These are phyloP conservation scores for Pangasius mekongensis DNA, from an alignment of 2,797 vertebrate genomes.

Conservation along the genomic window DNA sequence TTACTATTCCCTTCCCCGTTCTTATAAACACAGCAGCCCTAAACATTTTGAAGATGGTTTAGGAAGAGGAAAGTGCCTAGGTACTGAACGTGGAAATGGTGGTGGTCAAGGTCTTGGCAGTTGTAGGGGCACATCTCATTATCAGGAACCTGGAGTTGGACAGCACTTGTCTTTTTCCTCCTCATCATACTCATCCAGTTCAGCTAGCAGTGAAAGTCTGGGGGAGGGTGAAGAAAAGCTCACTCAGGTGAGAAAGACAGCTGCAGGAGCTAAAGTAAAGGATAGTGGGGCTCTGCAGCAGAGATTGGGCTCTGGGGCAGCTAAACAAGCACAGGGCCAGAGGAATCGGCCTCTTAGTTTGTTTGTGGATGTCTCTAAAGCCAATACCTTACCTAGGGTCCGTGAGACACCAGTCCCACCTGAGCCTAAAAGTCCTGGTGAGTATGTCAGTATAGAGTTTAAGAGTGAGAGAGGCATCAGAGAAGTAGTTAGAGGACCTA, in stretches of 20 bases:
- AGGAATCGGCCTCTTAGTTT: conserved; percentile 73
- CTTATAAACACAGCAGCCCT: conserved; percentile 75
- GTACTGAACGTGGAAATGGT: conserved; percentile 62
- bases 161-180: conserved; percentile 74
- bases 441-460: conserved; percentile 81
- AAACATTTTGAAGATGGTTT: conserved; percentile 73
- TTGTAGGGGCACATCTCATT: conserved; percentile 51
- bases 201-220: conserved; percentile 82
- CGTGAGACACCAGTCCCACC: conserved; percentile 74
- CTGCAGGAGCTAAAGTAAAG: conserved; percentile 61
- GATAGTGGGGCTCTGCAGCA: conserved; percentile 64
- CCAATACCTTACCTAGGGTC: conserved; percentile 80
- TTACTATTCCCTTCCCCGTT: conserved; percentile 78
- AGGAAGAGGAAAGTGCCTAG: conserved; percentile 66
- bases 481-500: conserved; percentile 58
- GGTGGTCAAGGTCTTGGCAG: conserved; percentile 55
- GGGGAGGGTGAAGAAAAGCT: conserved; percentile 75
- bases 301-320: conserved; percentile 58
- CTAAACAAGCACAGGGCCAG: conserved; percentile 66
- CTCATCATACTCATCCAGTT: conserved; percentile 80
- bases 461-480: conserved; percentile 65
- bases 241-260: conserved; percentile 29
- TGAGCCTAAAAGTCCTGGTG: conserved; percentile 80
- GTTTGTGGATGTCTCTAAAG: conserved; percentile 81
- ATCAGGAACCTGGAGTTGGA: conserved; percentile 68